These are phyloP conservation scores for Cataglyphis albicans DNA, from an alignment of 2,888 invertebrate genomes.

Conservation along the genomic window DNA sequence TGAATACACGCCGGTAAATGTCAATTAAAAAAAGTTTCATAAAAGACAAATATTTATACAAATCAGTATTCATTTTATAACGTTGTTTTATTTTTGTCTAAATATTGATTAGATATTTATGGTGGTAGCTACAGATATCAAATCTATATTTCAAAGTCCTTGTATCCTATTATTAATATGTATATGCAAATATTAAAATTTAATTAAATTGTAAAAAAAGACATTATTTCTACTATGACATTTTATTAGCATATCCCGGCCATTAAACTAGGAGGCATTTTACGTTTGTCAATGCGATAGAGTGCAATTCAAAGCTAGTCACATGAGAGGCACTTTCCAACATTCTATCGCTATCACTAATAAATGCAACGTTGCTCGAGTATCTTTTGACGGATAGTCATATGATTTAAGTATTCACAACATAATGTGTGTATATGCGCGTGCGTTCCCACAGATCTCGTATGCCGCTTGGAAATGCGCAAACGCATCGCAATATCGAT, in stretches of 20 bases:
- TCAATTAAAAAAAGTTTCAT: constrained; percentile 46
- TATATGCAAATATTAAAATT: background rate
- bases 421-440: background rate
- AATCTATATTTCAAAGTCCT: constrained; percentile 1
- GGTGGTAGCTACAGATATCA: background rate
- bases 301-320: constrained; percentile 1
- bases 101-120: constrained; percentile 36
- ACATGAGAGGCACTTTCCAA: background rate
- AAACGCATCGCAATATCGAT: constrained; percentile 25
- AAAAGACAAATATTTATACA: constrained; percentile 34
- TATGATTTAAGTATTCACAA: constrained; percentile 6
- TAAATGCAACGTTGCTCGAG: constrained; percentile 1
- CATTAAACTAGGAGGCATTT: background rate
- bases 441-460: background rate
- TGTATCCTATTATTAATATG: background rate
- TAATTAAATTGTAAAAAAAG: background rate
- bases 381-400: background rate
- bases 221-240: background rate
- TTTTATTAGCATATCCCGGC: background rate
- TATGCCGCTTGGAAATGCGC: constrained; percentile 19
- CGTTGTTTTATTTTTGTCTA: background rate
- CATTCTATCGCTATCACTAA: background rate
- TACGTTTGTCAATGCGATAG: background rate
- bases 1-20: constrained; percentile 37
- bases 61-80: constrained; percentile 25